Conservation (phyloP, 2,888 invertebrate genomes). For the Diarsia mendica region DNA sequence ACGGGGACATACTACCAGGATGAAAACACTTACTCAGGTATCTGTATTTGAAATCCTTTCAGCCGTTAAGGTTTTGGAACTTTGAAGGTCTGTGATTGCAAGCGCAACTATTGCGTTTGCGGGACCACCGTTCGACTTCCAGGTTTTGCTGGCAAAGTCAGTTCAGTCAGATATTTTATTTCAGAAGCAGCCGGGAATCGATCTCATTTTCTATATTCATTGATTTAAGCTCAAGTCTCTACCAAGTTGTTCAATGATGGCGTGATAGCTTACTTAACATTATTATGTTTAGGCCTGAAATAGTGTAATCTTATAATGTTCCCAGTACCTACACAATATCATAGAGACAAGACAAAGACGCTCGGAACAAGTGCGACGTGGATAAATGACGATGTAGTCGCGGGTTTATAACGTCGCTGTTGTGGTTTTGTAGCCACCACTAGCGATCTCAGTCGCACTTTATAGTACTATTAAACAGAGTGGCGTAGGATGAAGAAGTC, state of each 20-base stretch:
- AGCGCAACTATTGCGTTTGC: background rate
- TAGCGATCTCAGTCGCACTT: too few relatives aligned
- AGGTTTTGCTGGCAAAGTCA: background rate
- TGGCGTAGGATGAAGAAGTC: background rate
- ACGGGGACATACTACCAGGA: too few relatives aligned
- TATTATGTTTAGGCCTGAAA: background rate
- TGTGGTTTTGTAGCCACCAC: background rate
- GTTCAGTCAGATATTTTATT: background rate
- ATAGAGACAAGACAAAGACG: background rate
- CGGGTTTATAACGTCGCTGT: too few relatives aligned
- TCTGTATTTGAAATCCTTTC: background rate
- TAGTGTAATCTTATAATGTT: background rate
- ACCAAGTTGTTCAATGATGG: too few relatives aligned
- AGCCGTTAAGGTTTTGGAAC: background rate
- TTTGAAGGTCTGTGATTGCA: background rate
- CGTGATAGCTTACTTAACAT: background rate
- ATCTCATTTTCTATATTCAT: background rate
- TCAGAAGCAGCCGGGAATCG: background rate
- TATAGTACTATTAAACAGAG: too few relatives aligned
- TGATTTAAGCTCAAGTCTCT: background rate
- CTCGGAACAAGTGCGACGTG: background rate
- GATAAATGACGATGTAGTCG: slow-evolving; percentile 3
- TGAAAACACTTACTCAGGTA: background rate
- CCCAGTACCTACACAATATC: background rate
- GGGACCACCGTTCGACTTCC: background rate